Base-by-base conservation (phyloP, 2,888 invertebrate genomes). In the Norana najaformis region DNA sequence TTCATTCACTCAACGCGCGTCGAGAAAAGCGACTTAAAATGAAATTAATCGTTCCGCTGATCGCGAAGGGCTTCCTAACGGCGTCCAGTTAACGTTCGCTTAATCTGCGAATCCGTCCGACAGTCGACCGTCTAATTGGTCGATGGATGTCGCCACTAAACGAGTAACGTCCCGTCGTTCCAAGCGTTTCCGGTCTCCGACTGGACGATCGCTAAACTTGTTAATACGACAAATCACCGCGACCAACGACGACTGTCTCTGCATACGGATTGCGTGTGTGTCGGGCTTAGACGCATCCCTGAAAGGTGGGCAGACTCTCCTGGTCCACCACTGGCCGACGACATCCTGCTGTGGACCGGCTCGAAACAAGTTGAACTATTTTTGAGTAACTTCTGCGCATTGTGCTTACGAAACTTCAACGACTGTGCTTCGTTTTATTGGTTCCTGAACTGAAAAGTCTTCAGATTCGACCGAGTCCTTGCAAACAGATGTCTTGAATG, bases 1-100 rank as follows among this genome's bases (percentile, higher is more conserved):
- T 85, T 37, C 85, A 85, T 36, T 85, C 85, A 85, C 85, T 85
- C 85, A 85, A n/a, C 85, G 18, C 18, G 14, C 85, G 85, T 85
- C 85, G 34, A 85, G 85, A 85, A 37, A 85, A 85, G 85, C 35
- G 85, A 85, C 85, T 37, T 37, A 37, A 85, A 85, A 85, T 85
- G 85, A 85, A 85, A 85, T 85, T 85, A 85, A 85, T 85, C 85
- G 85, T 85, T 37, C 85, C 16, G 85, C 20, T 23, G 85, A 37
- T 37, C 36, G 85, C 23, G 4, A 2, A 30, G 20, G 14, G 36
- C 35, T 23, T 16, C 85, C 23, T n/a, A 85, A 8, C 85, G 20
- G 85, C 8, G 36, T 8, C 36, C 14, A 30, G 85, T 34, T 34
- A 34, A 34, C 34, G 35, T 36, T 14, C 83, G 36, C 6, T 85